phyloP scores from a whole-genome alignment of 2,888 invertebrate genomes.

The Leucozona laternaria region DNA sequence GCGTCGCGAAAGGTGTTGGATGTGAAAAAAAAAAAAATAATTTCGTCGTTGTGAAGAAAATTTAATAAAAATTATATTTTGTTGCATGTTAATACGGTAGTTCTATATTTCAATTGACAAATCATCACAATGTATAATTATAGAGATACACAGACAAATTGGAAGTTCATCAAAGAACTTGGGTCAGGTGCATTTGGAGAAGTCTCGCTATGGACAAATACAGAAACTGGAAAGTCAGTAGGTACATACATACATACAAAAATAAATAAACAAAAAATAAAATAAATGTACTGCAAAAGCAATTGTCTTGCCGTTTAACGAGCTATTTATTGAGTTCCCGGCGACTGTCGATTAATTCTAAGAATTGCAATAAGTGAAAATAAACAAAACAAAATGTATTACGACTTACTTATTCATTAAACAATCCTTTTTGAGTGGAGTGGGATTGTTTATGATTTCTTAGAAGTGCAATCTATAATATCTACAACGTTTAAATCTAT shows the following conservation, averaged over 20 bases:
- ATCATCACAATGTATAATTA: neutral
- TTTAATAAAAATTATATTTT: neutral
- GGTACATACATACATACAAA: constrained; percentile 82
- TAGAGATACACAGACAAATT: constrained; percentile 66
- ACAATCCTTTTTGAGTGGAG: neutral
- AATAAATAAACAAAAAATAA: neutral
- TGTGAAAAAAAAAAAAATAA: neutral
- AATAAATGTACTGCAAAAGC: neutral
- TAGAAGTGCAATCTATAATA: neutral
- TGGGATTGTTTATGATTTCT: neutral
- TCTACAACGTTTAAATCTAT: neutral
- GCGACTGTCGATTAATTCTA: neutral
- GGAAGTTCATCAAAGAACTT: constrained; percentile 85
- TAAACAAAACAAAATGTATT: neutral
- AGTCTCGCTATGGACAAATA: constrained; percentile 89
- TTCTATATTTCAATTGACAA: neutral
- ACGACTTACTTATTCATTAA: neutral
- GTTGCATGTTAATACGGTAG: neutral
- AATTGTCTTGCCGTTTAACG: neutral
- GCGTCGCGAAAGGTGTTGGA: neutral
- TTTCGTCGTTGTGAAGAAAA: neutral
- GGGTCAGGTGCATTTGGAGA: constrained; percentile 91
- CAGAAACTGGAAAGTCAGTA: constrained; percentile 85
- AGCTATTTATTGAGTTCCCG: neutral
- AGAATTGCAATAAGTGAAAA: neutral